Conservation (phyloP, 2,113 vertebrate species). For the Trematocara nigrifrons region DNA sequence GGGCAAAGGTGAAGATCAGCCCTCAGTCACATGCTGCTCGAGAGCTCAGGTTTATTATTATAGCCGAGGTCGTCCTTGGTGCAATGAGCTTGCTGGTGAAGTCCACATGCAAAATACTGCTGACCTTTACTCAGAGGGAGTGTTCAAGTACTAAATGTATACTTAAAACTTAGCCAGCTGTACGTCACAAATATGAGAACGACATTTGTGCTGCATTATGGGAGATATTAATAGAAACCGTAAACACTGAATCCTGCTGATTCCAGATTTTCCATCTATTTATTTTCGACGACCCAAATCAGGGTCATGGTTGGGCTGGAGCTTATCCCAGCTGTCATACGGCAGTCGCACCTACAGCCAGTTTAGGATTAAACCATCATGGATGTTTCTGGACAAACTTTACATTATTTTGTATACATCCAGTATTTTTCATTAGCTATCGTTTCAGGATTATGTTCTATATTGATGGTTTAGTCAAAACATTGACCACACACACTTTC, state of each 20-base stretch:
- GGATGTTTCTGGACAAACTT: not conserved
- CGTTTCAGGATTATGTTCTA: no score
- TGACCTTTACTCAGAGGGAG: not conserved
- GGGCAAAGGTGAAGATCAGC: not conserved
- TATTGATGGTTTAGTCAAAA: no score
- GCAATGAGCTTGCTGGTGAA: not conserved
- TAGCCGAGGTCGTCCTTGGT: not conserved
- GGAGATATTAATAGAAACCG: not conserved
- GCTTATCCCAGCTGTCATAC: not conserved
- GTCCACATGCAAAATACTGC: not conserved
- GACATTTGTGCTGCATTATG: not conserved
- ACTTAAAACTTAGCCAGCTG: not conserved
- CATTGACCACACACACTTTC: no score
- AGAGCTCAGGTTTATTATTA: not conserved
- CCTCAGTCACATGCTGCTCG: fast-evolving
- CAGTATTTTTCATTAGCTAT: not conserved
- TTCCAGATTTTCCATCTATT: not conserved
- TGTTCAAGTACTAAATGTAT: not conserved
- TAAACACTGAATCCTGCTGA: not conserved
- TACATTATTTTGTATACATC: not conserved
- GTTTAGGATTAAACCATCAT: not conserved
- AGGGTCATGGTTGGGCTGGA: not conserved
- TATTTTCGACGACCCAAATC: not conserved
- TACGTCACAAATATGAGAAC: not conserved
- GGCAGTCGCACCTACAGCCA: fast-evolving